Base-by-base conservation (phyloP, 2,797 vertebrate species). In the Chelon auratus region DNA sequence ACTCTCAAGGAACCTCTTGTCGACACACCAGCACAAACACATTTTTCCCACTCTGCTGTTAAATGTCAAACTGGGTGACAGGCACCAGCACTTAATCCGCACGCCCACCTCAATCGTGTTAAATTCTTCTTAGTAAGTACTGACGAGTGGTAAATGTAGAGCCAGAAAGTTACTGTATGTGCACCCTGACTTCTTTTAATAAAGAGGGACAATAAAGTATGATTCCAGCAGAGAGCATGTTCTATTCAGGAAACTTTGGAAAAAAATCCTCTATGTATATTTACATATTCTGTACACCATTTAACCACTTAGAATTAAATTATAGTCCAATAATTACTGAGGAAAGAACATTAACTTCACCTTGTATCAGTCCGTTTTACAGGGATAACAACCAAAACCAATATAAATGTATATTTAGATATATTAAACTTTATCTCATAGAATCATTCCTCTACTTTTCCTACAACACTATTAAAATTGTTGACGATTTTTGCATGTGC, bases 261-360 rank as follows among this genome's bases (percentile, higher is more conserved):
- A 33, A 65, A 62, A 40, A 22, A 8, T 67, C 62, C 24, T 64
- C 7, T 68, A 76, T 80, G 72, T 78, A 71, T 88, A 90, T 91
- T 89, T 87, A 91, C 86, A 88, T 75, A 72, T 75, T 83, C 70
- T 89, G 66, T 83, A 88, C 81, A 91, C 39, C 62, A 51, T 58
- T 69, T 33, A 37, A 66, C 50, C 50, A 71, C 54, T 68, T 59
- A 54, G 43, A 58, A 52, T 65, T 37, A 57, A 67, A 36, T 65
- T 56, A 67, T 20, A 73, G 47, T 64, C 42, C n/a, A 47, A 71
- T 61, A 52, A 66, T 59, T 63, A 71, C 13, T 39, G 30, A 66
- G 62, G 65, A 18, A 30, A 55, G 30, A 20, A 30, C n/a, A 24
- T n/a, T 9, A 17, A 57, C 24, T 61, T 63, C 30, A 20, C n/a